Evolutionary conservation across 1,140 invertebrate species (phyloP), one percentile per base, ranked within the genome.

Genomic region (Pachypsylla venusta): DNA sequence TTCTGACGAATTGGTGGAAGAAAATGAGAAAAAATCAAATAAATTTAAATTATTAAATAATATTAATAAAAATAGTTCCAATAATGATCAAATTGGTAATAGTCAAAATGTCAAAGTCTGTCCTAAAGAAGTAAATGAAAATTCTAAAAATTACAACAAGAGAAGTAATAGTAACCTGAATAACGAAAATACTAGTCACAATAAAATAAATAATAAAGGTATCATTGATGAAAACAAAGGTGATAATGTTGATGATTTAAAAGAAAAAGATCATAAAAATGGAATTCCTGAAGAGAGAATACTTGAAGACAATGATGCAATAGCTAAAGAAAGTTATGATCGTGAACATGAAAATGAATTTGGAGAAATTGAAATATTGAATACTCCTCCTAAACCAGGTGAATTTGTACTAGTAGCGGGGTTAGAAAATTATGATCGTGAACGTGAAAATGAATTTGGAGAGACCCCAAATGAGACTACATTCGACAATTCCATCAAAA

Each of bases 301-400:
- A 35, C 42, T 19, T 19, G 4, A n/a, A 19, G 42, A 10, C n/a
- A 22, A 48, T 4, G 42, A 48, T 19, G 42, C 4, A 7, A 48
- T 48, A 10, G 42, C 42, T 10, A 48, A n/a, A n/a, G 42, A 48
- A 48, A 48, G 42, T 22, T 48, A 48, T n/a, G 42, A 48, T 19
- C 4, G 42, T 19, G 42, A 48, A 19, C 42, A 48, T 48, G 42
- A 48, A n/a, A 22, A n/a, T 19, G 42, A 48, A 22, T 3, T 48
- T 7, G 42, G 42, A 48, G 42, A 48, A n/a, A 48, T 48, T 4
- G 42, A 48, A 48, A n/a, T 48, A 5, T 22, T 73, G 12, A 62
- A 68, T 19, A 62, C 67, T 20, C 72, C 72, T 55, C 72, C 72
- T 16, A 66, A 69, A 60, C 72, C 72, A 67, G 72, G 72, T 73